Evolutionary conservation across 2,797 vertebrate genomes (phyloP), one percentile per base, ranked within the genome.

Genomic region (Octomys mimax): DNA sequence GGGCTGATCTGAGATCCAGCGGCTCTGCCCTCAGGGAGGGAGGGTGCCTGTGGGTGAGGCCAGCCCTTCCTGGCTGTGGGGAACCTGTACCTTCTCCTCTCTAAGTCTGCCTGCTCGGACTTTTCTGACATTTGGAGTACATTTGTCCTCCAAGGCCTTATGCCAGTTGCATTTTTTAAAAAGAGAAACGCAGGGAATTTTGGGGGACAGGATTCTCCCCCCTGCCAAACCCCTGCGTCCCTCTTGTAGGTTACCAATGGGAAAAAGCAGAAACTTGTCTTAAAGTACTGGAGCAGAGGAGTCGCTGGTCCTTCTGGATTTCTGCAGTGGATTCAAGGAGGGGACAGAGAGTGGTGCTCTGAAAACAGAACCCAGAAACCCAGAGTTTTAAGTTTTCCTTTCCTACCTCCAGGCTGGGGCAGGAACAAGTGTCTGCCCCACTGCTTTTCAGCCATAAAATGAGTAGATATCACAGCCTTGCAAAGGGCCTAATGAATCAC

Each of bases 91-190:
- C 46, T 88, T 73, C 62, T 71, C 21, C 19, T 26, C 28, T n/a
- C 42, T 31, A 61, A 21, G 24, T 77, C 73, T 31, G 42, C 8
- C 73, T 49, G 42, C 73, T 49, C 42, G 46, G 24, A 46, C 73
- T 77, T 49, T 26, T 49, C 39, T 9, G 42, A 31, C 26, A 26
- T 14, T 77, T 46, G 6, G 73, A 24, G 73, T 46, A 49, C 42
- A 6, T 46, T 26, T 77, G 24, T 26, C 73, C 42, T 77, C 42
- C 1, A 5, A 77, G 42, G 24, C 14, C 73, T 77, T 49, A 16
- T 49, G 13, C 73, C 14, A 73, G 54, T 4, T 59, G 57, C 61
- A 59, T 79, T 94, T 94, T 88, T 95, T 31, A 28, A 42, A 68
- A 81, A 62, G 46, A 92, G 81, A 95, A 83, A 78, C 39, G 33